phyloP scores from a whole-genome alignment of 1,140 invertebrate genomes.

The Cryptotermes secundus region DNA sequence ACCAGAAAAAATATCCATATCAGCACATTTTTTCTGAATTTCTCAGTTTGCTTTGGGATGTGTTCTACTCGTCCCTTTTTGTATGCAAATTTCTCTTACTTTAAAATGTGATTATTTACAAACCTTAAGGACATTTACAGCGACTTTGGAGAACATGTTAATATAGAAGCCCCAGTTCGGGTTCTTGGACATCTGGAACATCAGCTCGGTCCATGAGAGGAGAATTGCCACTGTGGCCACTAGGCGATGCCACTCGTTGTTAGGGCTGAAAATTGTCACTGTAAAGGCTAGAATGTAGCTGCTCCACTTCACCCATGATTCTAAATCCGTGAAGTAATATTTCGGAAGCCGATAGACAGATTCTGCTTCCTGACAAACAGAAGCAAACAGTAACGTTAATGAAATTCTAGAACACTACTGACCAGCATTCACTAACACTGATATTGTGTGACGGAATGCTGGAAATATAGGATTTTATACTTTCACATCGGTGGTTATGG shows the following conservation, averaged over 20 bases:
- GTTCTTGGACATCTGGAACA: slow-evolving; percentile 55
- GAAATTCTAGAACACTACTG: no score
- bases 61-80: no score
- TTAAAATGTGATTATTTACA: not conserved
- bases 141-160: slow-evolving; percentile 55
- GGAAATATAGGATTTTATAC: no score
- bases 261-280: slow-evolving; percentile 36
- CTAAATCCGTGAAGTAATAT: slow-evolving; percentile 50
- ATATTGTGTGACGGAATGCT: no score
- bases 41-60: no score
- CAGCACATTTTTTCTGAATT: no score
- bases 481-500: no score
- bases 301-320: slow-evolving; percentile 52
- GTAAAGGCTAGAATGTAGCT: slow-evolving; percentile 44
- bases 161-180: slow-evolving; percentile 55
- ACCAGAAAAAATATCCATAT: no score
- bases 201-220: slow-evolving; percentile 55
- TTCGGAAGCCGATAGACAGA: slow-evolving; percentile 36
- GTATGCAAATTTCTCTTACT: no score
- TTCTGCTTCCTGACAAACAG: not conserved
- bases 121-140: slow-evolving; percentile 52
- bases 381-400: no score
- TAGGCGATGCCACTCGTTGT: slow-evolving; percentile 50
- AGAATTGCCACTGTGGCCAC: slow-evolving; percentile 53
- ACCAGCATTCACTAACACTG: no score